Percentiles rank a stretch among this genome's conserved stretches.
Conservation (phyloP, 2,797 vertebrate species). For the Oreochromis grahami region DNA sequence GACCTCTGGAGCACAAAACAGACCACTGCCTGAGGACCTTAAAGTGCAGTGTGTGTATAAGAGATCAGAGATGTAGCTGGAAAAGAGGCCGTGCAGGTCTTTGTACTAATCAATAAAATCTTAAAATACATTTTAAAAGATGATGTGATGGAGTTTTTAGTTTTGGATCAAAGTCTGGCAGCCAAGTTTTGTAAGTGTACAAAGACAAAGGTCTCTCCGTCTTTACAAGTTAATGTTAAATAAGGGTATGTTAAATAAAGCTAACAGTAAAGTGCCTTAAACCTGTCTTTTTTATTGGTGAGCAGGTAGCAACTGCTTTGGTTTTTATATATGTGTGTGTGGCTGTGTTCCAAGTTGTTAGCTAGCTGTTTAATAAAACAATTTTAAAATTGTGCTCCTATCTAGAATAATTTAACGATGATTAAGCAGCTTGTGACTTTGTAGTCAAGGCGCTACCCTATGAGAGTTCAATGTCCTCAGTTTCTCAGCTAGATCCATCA, state of each 20-base stretch:
- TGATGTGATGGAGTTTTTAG: background rate
- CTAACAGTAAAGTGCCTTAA: background rate
- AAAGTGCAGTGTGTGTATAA: background rate
- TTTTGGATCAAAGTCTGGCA: background rate
- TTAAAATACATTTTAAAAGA: background rate
- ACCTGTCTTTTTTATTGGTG: background rate
- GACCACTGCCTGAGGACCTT: background rate
- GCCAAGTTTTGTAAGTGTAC: background rate
- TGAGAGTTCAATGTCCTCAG: background rate
- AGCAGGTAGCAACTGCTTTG: background rate
- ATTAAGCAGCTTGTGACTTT: background rate
- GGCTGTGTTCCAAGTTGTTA: background rate
- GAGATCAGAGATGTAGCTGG: background rate
- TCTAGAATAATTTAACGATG: background rate
- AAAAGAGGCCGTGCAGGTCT: background rate
- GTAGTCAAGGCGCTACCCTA: background rate
- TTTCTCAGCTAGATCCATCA: background rate
- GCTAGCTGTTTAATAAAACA: background rate
- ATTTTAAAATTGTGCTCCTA: background rate
- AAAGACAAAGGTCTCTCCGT: background rate
- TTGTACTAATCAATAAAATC: background rate
- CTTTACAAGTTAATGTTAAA: background rate
- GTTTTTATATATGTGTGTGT: background rate
- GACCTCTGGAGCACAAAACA: background rate
- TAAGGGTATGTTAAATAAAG: background rate